Conservation (phyloP, 2,888 invertebrate species). For the Xestia xanthographa region DNA sequence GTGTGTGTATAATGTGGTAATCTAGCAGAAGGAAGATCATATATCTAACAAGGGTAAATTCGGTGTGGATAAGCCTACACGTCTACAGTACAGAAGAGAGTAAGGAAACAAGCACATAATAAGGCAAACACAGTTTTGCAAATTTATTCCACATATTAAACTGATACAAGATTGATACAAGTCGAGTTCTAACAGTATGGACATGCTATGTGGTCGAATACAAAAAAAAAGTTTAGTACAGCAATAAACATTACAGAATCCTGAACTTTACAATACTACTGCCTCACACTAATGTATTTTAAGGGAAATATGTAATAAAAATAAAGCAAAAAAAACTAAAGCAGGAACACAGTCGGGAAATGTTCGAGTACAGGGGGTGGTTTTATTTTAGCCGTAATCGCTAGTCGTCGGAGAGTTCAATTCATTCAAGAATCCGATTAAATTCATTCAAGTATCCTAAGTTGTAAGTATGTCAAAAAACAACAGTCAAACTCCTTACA, state of each 20-base stretch:
- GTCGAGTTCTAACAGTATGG: conserved; percentile 89
- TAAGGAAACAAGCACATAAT: conserved; percentile 84
- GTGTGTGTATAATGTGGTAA: no score
- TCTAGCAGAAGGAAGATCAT: no score
- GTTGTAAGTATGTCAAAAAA: conserved; percentile 91
- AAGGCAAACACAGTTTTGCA: conserved; percentile 91
- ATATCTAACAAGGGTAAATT: not conserved
- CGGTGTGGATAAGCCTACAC: not conserved
- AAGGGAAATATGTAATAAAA: conserved; percentile 89
- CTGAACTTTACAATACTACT: conserved; percentile 90
- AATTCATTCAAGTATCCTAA: conserved; percentile 88
- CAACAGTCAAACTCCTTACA: conserved; percentile 91
- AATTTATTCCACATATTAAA: conserved; percentile 90
- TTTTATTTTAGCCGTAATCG: conserved; percentile 88
- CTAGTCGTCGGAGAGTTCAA: conserved; percentile 82
- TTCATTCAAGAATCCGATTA: conserved; percentile 80
- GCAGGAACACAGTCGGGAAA: conserved; percentile 90
- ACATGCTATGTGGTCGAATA: conserved; percentile 89
- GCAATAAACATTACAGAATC: conserved; percentile 89
- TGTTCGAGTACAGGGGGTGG: conserved; percentile 88
- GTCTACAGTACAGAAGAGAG: not conserved
- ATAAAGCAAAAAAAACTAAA: conserved; percentile 91
- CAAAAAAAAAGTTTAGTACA: conserved; percentile 87
- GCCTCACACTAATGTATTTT: conserved; percentile 89
- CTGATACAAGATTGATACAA: conserved; percentile 90